Percentiles rank a stretch among this genome's conserved stretches.
Evolutionary conservation across 2,113 vertebrate genomes (phyloP).

Genomic region (Circaetus cinerascens): DNA sequence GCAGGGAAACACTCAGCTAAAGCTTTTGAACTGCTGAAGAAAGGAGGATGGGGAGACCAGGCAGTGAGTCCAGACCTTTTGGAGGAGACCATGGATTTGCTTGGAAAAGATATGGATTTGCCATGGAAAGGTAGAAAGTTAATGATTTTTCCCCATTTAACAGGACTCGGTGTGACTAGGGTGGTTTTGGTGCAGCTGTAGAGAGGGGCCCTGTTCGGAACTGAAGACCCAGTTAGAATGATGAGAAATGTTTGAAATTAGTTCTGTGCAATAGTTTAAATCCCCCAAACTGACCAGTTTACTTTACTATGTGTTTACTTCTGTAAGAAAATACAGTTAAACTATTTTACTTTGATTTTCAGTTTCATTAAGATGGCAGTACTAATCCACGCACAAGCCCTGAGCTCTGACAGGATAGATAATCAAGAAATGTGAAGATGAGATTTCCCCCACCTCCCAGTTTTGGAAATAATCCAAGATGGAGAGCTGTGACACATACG

Average conservation of each 20-base stretch:
- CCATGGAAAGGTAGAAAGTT: not conserved
- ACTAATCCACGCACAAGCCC: not conserved
- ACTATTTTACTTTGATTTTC: not conserved
- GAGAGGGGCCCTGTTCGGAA: not conserved
- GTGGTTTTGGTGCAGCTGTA: not conserved
- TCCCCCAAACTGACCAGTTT: not conserved
- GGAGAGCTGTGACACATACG: not conserved
- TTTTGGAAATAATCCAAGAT: not conserved
- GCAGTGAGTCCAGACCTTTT: not conserved
- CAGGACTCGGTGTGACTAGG: not conserved
- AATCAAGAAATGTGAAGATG: not conserved
- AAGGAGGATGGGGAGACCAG: not conserved
- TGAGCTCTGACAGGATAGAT: not conserved
- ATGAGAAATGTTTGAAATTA: not conserved
- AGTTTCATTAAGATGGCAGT: not conserved
- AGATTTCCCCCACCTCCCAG: not conserved
- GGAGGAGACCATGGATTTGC: not conserved
- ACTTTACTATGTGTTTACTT: not conserved
- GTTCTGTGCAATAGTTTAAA: not conserved
- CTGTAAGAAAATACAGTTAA: not conserved
- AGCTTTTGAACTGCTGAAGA: not conserved
- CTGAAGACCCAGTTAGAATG: not conserved
- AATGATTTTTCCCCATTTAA: not conserved
- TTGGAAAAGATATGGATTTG: too few species aligned
- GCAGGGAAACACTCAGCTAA: not conserved